Base-by-base conservation (phyloP, 2,797 vertebrate genomes). In the Austrolebias charrua region DNA sequence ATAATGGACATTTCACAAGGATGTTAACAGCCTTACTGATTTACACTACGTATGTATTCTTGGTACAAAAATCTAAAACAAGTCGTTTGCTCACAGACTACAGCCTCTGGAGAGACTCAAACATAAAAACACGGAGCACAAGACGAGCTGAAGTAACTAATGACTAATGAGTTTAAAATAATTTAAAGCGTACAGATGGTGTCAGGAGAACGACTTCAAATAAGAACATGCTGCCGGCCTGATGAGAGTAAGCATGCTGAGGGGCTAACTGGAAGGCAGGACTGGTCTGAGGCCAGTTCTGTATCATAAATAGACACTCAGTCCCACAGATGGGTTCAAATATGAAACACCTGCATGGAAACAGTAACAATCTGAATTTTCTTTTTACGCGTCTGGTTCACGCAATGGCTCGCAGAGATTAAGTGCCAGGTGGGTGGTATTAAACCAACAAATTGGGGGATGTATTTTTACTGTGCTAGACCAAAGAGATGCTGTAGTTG, bases 1-100 rank as follows among this genome's bases (percentile, higher is more conserved):
- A 85, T 86, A 84, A 90, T 83, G 79, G 79, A 90, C 90, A 88
- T 85, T 89, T 89, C 79, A 91, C 88, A 90, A 87, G 77, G 80
- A 86, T 75, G 74, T 63, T 79, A 81, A 79, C 61, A 60, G 50
- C 60, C 49, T 16, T 31, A 58, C 16, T 58, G 49, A 55, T 73
- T 65, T 35, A 31, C 70, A 73, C 76, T 58, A 76, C 55, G 8
- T 73, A 69, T 71, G 65, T 69, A 38, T 64, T 11, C 78, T 85
- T 63, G 62, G 77, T 86, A 88, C 69, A 86, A 88, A 88, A 89
- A 75, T 78, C 64, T 73, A 76, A 82, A 82, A 78, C 60, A 48
- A 64, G 29, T 63, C 76, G 60, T 20, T 82, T 55, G 16, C 38
- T 59, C 75, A 51, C 56, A 64, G 72, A 66, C 66, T 71, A 42